Evolutionary conservation across 2,113 vertebrate genomes (phyloP).

Genomic region (Megaptera novaeangliae): DNA sequence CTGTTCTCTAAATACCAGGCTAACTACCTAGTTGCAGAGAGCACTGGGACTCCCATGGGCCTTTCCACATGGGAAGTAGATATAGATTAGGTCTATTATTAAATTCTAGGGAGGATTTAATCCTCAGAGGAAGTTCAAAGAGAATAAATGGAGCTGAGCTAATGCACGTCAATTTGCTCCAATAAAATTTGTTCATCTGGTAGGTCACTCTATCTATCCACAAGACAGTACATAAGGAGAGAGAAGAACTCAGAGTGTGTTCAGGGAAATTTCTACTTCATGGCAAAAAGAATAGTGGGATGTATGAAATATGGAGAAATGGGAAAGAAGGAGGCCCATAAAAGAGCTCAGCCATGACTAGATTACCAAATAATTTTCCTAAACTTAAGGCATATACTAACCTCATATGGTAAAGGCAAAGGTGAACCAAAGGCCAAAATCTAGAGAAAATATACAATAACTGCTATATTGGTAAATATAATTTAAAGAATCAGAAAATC

Average conservation of each 20-base stretch:
- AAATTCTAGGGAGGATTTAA: background rate
- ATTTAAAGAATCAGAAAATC: background rate
- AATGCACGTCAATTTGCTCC: background rate
- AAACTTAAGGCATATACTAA: background rate
- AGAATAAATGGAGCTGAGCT: background rate
- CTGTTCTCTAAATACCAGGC: background rate
- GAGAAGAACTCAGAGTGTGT: background rate
- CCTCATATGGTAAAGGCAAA: background rate
- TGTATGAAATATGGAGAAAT: background rate
- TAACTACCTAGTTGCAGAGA: background rate
- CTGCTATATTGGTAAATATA: background rate
- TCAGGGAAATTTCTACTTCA: background rate
- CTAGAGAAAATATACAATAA: background rate
- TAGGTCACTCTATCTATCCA: no score
- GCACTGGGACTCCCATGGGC: background rate
- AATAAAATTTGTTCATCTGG: background rate
- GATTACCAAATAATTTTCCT: background rate
- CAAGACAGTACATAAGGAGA: background rate
- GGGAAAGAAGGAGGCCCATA: background rate
- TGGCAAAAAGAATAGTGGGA: background rate
- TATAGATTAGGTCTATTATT: background rate
- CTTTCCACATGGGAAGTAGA: background rate
- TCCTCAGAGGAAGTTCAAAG: background rate
- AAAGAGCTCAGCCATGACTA: no score
- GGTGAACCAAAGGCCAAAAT: background rate